A percentile compares a stretch with the other conserved stretches of the same genome.
phyloP scores from a whole-genome alignment of 35 echinoderm and acorn worm genomes.

The Hemicentrotus pulcherrimus region DNA sequence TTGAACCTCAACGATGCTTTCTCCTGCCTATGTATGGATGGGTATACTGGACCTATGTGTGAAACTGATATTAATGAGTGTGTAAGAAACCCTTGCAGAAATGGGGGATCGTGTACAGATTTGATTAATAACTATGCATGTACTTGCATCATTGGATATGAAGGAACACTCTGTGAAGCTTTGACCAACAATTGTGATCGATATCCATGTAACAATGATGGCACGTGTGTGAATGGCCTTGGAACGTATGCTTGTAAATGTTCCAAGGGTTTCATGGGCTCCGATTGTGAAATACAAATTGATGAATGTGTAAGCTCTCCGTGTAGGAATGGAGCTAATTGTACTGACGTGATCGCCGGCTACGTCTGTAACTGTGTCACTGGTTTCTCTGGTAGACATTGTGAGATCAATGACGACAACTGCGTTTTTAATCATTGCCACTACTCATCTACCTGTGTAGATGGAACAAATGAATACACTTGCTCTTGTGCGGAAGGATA shows the following conservation, averaged over 20 bases:
- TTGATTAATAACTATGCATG: conserved; percentile 45
- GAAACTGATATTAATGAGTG: conserved; percentile 58
- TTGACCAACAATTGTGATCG: conserved; percentile 52
- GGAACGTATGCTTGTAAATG: conserved; percentile 61
- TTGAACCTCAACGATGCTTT: neutral
- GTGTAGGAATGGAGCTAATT: conserved; percentile 67
- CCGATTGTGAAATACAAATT: conserved; percentile 62
- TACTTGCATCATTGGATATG: conserved; percentile 35
- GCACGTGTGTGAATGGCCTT: conserved; percentile 59
- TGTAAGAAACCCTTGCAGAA: conserved; percentile 51
- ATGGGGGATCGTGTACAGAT: conserved; percentile 61
- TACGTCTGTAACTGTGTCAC: conserved; percentile 16
- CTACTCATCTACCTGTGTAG: conserved; percentile 54
- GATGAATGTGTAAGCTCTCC: conserved; percentile 56
- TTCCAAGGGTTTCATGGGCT: conserved; percentile 45
- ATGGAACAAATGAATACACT: conserved; percentile 32
- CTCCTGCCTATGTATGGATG: conserved; percentile 24
- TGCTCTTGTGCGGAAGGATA: conserved; percentile 67
- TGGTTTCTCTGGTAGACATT: conserved; percentile 18
- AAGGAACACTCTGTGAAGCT: conserved; percentile 56
- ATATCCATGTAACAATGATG: conserved; percentile 63
- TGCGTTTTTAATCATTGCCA: conserved; percentile 52
- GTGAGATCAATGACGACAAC: conserved; percentile 25
- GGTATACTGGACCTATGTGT: conserved; percentile 21
- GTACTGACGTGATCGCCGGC: conserved; percentile 35